Evolutionary conservation across 2,888 invertebrate genomes (phyloP).

Genomic region (Nomada flava): DNA sequence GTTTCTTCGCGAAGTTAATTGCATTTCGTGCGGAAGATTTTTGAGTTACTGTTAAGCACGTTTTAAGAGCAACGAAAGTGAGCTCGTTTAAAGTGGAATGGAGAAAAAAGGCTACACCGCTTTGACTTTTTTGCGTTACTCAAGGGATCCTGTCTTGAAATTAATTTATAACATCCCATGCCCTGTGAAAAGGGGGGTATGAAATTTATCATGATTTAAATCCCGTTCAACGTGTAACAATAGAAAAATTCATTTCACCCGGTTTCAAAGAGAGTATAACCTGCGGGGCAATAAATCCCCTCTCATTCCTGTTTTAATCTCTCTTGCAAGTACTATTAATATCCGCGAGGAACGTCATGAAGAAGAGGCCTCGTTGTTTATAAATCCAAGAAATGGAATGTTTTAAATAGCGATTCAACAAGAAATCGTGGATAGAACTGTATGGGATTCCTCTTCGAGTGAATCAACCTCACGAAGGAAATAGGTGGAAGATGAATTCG

Average conservation of each 20-base stretch:
- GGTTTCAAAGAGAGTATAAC: conserved; percentile 12
- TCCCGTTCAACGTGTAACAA: conserved; percentile 14
- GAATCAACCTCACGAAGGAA: not conserved
- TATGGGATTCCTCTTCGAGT: not conserved
- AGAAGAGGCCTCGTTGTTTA: not conserved
- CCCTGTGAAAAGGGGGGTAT: not conserved
- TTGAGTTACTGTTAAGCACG: not conserved
- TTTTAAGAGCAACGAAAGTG: not conserved
- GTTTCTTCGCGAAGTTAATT: too few species aligned
- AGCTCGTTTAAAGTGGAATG: too few species aligned
- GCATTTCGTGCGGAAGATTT: too few species aligned
- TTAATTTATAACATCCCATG: not conserved
- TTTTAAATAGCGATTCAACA: not conserved
- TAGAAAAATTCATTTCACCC: conserved; percentile 30
- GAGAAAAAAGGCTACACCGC: too few species aligned
- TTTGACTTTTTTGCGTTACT: not conserved
- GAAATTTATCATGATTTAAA: conserved; percentile 25
- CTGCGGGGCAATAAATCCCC: conserved; percentile 16
- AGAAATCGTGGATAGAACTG: not conserved
- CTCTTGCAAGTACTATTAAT: conserved; percentile 11
- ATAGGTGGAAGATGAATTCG: not conserved
- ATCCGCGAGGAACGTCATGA: not conserved
- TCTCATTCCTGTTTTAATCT: conserved; percentile 1
- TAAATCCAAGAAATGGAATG: not conserved
- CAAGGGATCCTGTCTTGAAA: not conserved